Evolutionary conservation across 2,888 invertebrate species (phyloP).

Genomic region (Heliconius erato): DNA sequence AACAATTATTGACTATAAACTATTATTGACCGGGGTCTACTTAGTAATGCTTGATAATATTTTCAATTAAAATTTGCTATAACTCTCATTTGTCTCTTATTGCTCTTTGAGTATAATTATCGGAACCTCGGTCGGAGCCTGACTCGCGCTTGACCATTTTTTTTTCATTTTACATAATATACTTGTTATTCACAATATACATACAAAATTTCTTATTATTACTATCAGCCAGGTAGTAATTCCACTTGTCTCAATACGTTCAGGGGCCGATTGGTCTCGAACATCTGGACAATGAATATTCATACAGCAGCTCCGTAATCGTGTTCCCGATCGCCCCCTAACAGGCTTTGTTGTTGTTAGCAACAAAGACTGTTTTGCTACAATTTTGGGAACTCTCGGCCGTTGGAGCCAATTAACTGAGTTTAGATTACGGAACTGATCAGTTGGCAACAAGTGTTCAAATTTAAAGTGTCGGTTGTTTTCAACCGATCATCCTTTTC

Average conservation of each 20-base stretch:
- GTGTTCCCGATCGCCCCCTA: conserved; percentile 43
- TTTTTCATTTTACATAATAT: too few species aligned
- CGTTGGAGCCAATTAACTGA: conserved; percentile 41
- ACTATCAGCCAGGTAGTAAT: not conserved
- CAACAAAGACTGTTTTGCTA: conserved; percentile 44
- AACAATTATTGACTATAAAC: too few species aligned
- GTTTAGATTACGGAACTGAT: conserved; percentile 41
- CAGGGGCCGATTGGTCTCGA: conserved; percentile 32
- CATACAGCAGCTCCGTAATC: conserved; percentile 40
- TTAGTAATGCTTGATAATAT: too few species aligned
- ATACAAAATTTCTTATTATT: not conserved
- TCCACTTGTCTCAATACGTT: conserved; percentile 35
- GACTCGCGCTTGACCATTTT: too few species aligned
- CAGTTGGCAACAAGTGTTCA: conserved; percentile 30
- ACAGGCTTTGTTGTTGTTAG: conserved; percentile 42
- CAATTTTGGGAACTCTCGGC: conserved; percentile 42
- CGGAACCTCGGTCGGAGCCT: too few species aligned
- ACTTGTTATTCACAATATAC: not conserved
- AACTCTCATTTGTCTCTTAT: too few species aligned
- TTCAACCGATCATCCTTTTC: too few species aligned
- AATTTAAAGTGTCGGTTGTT: conserved; percentile 11
- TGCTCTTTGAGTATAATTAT: too few species aligned
- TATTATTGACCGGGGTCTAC: too few species aligned
- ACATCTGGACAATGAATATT: conserved; percentile 59
- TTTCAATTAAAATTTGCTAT: too few species aligned